Evolutionary conservation across 2,113 vertebrate species (phyloP).

Genomic region (Galemys pyrenaicus): DNA sequence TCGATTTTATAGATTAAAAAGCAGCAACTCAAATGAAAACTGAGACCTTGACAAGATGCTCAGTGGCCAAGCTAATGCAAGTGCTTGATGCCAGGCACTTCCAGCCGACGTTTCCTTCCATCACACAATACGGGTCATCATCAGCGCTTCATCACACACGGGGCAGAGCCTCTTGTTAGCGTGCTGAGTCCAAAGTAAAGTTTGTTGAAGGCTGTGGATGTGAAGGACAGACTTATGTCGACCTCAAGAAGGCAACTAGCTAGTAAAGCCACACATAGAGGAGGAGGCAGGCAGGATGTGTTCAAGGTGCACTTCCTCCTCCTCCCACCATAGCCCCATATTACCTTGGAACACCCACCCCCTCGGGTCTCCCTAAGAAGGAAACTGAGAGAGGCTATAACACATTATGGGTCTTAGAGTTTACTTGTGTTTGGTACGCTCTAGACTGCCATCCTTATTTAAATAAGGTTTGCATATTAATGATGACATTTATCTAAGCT

Average conservation of each 20-base stretch:
- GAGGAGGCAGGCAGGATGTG: no score
- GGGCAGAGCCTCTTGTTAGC: neutral
- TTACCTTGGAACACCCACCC: no score
- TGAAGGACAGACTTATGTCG: neutral
- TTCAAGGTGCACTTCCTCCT: no score
- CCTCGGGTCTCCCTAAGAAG: no score
- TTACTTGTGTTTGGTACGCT: no score
- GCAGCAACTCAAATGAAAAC: neutral
- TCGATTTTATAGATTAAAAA: conserved; percentile 30
- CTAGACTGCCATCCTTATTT: no score
- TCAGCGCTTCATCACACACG: neutral
- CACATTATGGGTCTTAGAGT: no score
- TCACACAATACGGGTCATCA: neutral
- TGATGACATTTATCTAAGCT: conserved; percentile 1
- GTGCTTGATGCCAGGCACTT: neutral
- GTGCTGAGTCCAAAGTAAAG: neutral
- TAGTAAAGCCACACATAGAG: no score
- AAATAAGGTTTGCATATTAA: no score
- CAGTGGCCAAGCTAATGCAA: neutral
- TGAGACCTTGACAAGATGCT: neutral
- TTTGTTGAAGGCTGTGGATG: conserved; percentile 35
- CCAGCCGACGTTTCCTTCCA: neutral
- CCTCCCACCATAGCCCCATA: no score
- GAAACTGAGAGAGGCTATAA: no score
- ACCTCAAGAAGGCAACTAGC: no score